Evolutionary conservation across 2,113 vertebrate species (phyloP), one percentile per base, ranked within the genome.

Genomic region (Hyperoodon ampullatus): DNA sequence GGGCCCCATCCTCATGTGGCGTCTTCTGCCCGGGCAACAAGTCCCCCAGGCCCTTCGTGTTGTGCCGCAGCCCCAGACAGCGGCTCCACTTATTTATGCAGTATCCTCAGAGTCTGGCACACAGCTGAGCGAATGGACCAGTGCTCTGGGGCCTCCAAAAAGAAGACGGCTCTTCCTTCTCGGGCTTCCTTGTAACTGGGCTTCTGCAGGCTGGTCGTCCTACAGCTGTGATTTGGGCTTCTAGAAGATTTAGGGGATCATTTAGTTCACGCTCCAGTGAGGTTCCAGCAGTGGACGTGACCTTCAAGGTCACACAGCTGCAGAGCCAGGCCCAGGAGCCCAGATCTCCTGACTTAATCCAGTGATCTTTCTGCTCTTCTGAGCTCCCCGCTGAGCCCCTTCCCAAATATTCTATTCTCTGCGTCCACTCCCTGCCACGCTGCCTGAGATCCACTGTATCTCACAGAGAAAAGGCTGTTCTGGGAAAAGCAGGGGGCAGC

Each of bases 201-300:
- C 30, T 83, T n/a, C 47, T 72, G 23, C 5, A 68, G 18, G 58
- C 33, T 28, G 35, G 53, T 3, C 35, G 12, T 35, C 50, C 19
- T 26, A 42, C 19, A 35, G n/a, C 5, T 61, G 86, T 39, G 18
- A 5, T 82, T 61, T 72, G 21, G 65, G 58, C 53, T 65, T 95
- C 81, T 42, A 84, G 74, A 71, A 80, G 86, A 47, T 63, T 94
- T 72, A 39, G 60, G 3, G 24, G 28, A 68, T 81, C 65, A 42
- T 11, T 42, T 5, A 15, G 18, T 80, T 72, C 77, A 78, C 1
- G 72, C 61, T 55, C 26, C 90, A 77, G 65, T n/a, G 71, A 85
- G 70, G 66, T 65, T 88, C 77, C 61, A 23, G 55, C 58, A 60
- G 55, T 44, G 39, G 47, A 65, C 0, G 13, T 53, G 68, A 74